These are phyloP conservation scores for Phalacrocorax carbo DNA, from an alignment of 2,113 vertebrate species.

Conservation along the genomic window DNA sequence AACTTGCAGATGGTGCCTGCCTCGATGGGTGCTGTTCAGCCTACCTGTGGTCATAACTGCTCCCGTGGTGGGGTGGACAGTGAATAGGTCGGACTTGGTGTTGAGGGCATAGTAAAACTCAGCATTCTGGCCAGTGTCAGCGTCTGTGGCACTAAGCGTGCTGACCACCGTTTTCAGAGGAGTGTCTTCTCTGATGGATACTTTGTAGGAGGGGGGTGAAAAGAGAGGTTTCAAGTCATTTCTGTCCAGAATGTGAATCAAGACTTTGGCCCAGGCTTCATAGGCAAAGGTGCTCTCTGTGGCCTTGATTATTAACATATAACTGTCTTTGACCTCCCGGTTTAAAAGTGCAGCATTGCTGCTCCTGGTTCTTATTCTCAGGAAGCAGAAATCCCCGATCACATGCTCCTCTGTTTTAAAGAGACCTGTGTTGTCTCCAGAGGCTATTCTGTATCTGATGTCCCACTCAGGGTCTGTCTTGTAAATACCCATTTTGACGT, in stretches of 20 bases:
- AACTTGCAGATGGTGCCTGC: conserved; percentile 84
- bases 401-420: conserved; percentile 86
- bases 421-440: conserved; percentile 81
- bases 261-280: conserved; percentile 83
- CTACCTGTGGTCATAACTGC: conserved; percentile 80
- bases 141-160: conserved; percentile 89
- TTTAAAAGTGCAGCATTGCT: conserved; percentile 87
- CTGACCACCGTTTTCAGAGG: conserved; percentile 81
- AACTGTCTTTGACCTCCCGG: conserved; percentile 89
- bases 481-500: conserved; percentile 87
- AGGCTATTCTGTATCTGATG: conserved; percentile 83
- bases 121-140: conserved; percentile 88
- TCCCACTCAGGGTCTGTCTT: conserved; percentile 77
- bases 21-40: conserved; percentile 81
- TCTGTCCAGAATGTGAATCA: conserved; percentile 87
- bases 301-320: conserved; percentile 87
- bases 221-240: conserved; percentile 97
- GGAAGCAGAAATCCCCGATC: conserved; percentile 91
- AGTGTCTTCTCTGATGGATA: conserved; percentile 82
- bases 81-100: conserved; percentile 79
- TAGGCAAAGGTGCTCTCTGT: conserved; percentile 78
- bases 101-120: conserved; percentile 91
- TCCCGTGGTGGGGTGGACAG: conserved; percentile 88
- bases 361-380: conserved; percentile 88
- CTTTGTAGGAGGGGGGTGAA: conserved; percentile 90